phyloP scores from a whole-genome alignment of 1,140 invertebrate genomes.

The Cheumatopsyche charites region DNA sequence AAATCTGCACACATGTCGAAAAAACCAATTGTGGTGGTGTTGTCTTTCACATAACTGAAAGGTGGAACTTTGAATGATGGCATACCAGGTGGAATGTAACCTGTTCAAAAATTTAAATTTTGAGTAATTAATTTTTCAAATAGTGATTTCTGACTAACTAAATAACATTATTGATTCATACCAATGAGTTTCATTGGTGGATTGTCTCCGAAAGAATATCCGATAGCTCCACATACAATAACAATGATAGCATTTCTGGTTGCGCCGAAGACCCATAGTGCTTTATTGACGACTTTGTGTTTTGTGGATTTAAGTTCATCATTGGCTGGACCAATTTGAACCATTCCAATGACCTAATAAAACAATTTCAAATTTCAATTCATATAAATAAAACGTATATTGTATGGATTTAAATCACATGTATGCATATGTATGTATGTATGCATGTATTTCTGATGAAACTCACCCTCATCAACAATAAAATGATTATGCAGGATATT shows the following conservation, averaged over 20 bases:
- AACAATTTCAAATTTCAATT: not conserved
- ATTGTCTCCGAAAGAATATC: constrained; percentile 60
- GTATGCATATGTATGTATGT: not conserved
- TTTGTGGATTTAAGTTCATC: constrained; percentile 58
- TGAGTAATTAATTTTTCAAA: too few relatives aligned
- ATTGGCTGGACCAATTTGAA: constrained; percentile 63
- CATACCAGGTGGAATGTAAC: constrained; percentile 71
- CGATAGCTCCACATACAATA: constrained; percentile 67
- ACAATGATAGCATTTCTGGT: constrained; percentile 80
- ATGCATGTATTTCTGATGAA: constrained; percentile 1
- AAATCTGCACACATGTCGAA: constrained; percentile 73
- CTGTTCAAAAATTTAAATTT: constrained; percentile 35
- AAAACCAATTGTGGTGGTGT: constrained; percentile 64
- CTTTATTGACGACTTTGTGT: constrained; percentile 60
- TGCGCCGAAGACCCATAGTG: constrained; percentile 70
- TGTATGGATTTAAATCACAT: not conserved
- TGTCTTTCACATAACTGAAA: constrained; percentile 65
- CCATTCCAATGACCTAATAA: constrained; percentile 65
- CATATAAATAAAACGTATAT: not conserved
- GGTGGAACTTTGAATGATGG: constrained; percentile 69
- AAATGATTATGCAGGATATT: constrained; percentile 71
- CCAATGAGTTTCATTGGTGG: constrained; percentile 71
- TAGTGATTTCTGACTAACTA: too few relatives aligned
- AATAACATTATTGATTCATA: constrained; percentile 47
- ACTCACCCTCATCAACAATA: constrained; percentile 74